These are phyloP conservation scores for Phodopus roborovskii DNA, from an alignment of 2,113 vertebrate genomes.

Conservation along the genomic window DNA sequence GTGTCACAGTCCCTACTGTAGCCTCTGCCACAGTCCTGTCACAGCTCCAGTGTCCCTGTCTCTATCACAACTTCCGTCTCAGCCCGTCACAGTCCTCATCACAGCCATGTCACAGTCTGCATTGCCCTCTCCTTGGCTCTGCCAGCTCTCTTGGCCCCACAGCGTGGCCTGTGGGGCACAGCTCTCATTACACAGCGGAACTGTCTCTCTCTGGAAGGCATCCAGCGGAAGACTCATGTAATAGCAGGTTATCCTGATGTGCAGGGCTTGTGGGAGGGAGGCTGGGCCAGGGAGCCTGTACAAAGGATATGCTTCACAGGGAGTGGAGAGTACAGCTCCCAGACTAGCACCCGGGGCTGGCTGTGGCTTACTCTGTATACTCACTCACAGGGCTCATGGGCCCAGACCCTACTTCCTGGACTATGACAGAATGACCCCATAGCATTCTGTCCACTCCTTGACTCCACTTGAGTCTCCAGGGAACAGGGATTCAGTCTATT, in stretches of 20 bases:
- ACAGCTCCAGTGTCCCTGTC: not conserved
- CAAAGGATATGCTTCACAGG: conserved; percentile 15
- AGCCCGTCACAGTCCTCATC: not conserved
- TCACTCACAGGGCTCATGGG: not conserved
- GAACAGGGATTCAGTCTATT: not conserved
- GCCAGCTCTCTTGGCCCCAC: conserved; percentile 25
- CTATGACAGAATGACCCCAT: not conserved
- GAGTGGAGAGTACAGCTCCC: not conserved
- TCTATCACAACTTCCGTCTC: not conserved
- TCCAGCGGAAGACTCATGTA: conserved; percentile 58
- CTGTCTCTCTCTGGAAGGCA: conserved; percentile 63
- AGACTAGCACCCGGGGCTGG: not conserved
- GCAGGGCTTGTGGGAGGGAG: conserved; percentile 54
- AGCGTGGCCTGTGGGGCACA: conserved; percentile 12
- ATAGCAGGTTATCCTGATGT: conserved; percentile 55
- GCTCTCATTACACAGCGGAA: conserved; percentile 44
- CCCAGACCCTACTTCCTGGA: not conserved
- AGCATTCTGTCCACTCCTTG: not conserved
- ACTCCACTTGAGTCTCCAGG: not conserved
- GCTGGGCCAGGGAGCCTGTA: not conserved
- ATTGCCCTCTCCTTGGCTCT: not conserved
- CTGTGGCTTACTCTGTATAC: not conserved
- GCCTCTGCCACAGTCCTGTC: not conserved
- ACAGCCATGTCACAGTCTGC: not conserved
- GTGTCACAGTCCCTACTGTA: not conserved